These are phyloP conservation scores for Tenodera sinensis DNA, from an alignment of 2,888 invertebrate genomes.

Conservation along the genomic window DNA sequence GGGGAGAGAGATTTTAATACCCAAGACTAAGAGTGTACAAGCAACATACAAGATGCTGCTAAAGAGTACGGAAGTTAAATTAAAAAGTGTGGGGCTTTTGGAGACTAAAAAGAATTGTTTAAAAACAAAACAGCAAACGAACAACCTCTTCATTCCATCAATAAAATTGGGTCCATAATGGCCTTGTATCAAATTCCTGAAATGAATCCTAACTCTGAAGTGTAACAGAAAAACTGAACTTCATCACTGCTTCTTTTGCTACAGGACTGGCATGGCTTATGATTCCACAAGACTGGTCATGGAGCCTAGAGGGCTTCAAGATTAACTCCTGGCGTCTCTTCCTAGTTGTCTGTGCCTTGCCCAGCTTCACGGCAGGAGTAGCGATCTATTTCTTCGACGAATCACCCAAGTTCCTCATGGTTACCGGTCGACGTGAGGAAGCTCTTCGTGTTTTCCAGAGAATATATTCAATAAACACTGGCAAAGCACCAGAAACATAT, in stretches of 20 bases:
- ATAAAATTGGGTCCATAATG: no score
- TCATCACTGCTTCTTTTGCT: neutral
- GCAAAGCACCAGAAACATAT: conserved; percentile 57
- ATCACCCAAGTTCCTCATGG: conserved; percentile 75
- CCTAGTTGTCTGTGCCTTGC: conserved; percentile 51
- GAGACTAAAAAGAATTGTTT: no score
- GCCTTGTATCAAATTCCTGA: no score
- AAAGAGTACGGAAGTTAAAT: no score
- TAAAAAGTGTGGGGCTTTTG: no score
- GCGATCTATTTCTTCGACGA: conserved; percentile 62
- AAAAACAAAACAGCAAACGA: no score
- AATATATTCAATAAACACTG: conserved; percentile 65
- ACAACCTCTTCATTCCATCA: no score
- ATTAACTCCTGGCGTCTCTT: conserved; percentile 52
- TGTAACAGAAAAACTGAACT: no score
- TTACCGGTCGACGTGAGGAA: conserved; percentile 61
- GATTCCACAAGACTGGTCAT: conserved; percentile 58
- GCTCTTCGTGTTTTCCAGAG: conserved; percentile 60
- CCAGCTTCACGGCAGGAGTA: conserved; percentile 63
- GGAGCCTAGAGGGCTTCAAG: conserved; percentile 44
- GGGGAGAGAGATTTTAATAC: no score
- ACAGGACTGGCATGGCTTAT: conserved; percentile 68
- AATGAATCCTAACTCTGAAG: no score
- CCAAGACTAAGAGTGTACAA: no score
- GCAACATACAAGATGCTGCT: no score